Evolutionary conservation across 2,888 invertebrate genomes (phyloP), one percentile per base, ranked within the genome.

Genomic region (Andrena chrysosceles): DNA sequence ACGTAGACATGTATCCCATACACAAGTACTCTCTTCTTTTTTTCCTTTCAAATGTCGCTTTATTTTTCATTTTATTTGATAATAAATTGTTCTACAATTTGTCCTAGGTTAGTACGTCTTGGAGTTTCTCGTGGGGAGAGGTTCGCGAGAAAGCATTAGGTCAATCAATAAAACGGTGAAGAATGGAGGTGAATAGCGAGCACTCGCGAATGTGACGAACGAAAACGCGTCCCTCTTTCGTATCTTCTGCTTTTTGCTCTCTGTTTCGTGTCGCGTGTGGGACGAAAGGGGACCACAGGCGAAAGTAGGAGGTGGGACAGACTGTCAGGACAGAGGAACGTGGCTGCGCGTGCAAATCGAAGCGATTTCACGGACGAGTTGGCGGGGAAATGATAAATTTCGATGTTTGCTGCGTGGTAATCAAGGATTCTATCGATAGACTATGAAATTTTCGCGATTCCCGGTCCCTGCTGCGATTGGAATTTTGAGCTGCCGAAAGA

Each of bases 61-160:
- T 92, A 91, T 92, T 93, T 90, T 90, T 92, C 89, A 92, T 81
- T 93, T 93, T 91, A 92, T 93, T 93, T 92, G 92, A 93, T 93
- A 93, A 93, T 93, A 93, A 93, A 93, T 93, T 92, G 91, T 92
- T 56, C 93, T 93, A 93, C 93, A 93, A 93, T 93, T 93, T 91
- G 89, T 93, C 91, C 92, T 93, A 93, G 92, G 91, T 91, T 92
- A 93, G 91, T 93, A 93, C 90, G 92, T 92, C 91, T 92, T 91
- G 91, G 91, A 93, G 89, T 70, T 92, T 91, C 89, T 90, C 90
- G 90, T 89, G 83, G 82, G 62, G 70, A 54, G 42, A 52, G 81
- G 89, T 86, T 90, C 87, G 90, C 90, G 90, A 92, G 90, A 92
- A 88, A 81, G 91, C 88, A 88, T 89, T 10, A 89, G 88, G 85